Evolutionary conservation across 2,797 vertebrate genomes (phyloP), one percentile per base, ranked within the genome.

Genomic region (Cossypha heuglini): DNA sequence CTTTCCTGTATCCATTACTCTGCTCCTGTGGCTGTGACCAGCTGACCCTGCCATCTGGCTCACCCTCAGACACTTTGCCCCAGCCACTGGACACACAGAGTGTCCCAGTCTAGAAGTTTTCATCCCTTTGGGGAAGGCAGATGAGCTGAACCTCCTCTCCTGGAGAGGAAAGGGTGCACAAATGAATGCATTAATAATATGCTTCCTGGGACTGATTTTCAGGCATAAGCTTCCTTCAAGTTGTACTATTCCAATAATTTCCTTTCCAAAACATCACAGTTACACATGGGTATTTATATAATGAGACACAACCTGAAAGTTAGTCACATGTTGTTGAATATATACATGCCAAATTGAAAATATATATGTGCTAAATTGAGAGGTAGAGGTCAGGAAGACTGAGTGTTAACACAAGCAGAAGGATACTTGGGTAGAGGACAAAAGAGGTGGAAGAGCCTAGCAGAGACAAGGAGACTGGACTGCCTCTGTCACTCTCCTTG

Each of bases 181-280:
- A 51, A 59, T 11, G 5, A 71, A 19, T 16, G 2, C 17, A 25
- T 2, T 1, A 63, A 57, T 40, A 42, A 35, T 2, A 0, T 20
- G 2, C 29, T 79, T 74, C 72, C 59, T 38, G 20, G 8, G 49
- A 4, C 45, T 66, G 46, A 62, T 69, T 73, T 42, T 33, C 33
- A 69, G 33, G 33, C 37, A 86, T 6, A 24, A 48, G 25, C 46
- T 66, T 28, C 63, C 20, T 82, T 79, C 46, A 40, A 33, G 9
- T 48, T 3, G 3, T 28, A 21, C 13, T 24, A 2, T 26, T 77
- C 28, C 12, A 20, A 37, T 69, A 51, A 57, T 25, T 45, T 24
- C 10, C 21, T 74, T 45, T 42, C 37, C 17, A 68, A 58, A 75
- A 64, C 5, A n/a, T 11, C 28, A 22, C 1, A 37, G 45, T 55